Conservation (phyloP, 2,113 vertebrate genomes). For the Atractosteus spatula region DNA sequence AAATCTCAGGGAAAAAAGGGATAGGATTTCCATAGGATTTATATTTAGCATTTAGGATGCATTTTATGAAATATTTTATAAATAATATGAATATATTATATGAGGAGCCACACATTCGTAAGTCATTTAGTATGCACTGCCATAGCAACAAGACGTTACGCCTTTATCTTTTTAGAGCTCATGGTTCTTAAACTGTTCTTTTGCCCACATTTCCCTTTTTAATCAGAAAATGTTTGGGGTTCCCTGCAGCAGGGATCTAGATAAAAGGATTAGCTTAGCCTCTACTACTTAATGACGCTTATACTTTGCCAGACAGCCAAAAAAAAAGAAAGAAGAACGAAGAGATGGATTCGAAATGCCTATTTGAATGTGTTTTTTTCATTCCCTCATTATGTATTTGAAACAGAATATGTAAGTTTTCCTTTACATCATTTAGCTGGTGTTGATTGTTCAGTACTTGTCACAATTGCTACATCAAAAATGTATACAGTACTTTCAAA, state of each 20-base stretch:
- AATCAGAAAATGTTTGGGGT: conserved; percentile 73
- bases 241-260: conserved; percentile 75
- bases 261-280: conserved; percentile 78
- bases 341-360: conserved; percentile 61
- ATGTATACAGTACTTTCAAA: conserved; percentile 12
- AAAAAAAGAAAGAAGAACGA: conserved; percentile 47
- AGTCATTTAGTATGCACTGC: conserved; percentile 67
- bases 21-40: conserved; percentile 64
- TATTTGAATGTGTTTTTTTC: conserved; percentile 48
- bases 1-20: conserved; percentile 49
- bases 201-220: conserved; percentile 75
- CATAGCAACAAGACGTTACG: conserved; percentile 71
- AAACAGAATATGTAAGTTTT: conserved; percentile 27
- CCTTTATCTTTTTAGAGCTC: conserved; percentile 69
- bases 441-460: conserved; percentile 22
- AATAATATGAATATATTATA: conserved; percentile 74
- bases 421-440: conserved; percentile 32
- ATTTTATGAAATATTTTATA: conserved; percentile 74
- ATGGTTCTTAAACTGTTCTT: conserved; percentile 67
- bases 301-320: conserved; percentile 65
- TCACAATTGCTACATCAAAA: conserved; percentile 14
- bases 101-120: conserved; percentile 49
- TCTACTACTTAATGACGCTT: conserved; percentile 73
- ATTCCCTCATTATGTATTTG: conserved; percentile 47
- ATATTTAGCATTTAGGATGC: conserved; percentile 73